Evolutionary conservation across 1,140 invertebrate species (phyloP), one percentile per base, ranked within the genome.

Genomic region (Drosophila novamexicana): DNA sequence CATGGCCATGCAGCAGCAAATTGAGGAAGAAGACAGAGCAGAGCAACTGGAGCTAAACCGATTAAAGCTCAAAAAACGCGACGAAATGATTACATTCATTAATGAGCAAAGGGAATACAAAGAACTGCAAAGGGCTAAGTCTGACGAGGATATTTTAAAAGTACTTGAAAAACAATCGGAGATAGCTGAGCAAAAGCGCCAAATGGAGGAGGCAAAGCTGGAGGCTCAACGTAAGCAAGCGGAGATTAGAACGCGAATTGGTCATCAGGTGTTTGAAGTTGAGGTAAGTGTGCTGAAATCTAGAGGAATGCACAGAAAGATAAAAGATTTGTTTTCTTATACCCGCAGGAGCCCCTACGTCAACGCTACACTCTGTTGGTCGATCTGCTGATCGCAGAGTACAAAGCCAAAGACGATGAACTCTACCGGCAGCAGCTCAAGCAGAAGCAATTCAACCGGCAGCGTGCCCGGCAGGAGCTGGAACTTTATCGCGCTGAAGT

Each of bases 331-430:
- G 1, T 47, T 32, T 62, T 18, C 5, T 16, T n/a, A 7, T n/a
- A 50, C 7, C 14, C 22, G 9, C 32, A 86, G 82, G 66, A 68
- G 16, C 49, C 62, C 10, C 89, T 84, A 16, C 77, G 62, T 1
- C 64, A 78, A 37, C 81, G 80, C 1, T 40, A 84, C 18, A 61
- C 68, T 36, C 49, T 89, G 1, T 50, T 89, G 47, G 37, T 65
- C 45, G 84, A 89, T 50, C 65, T 89, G 49, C 77, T 89, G 67
- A 67, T 81, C 58, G 75, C 81, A 16, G 84, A 89, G 65, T 84
- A 89, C 68, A 70, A 67, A 42, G 84, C 84, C 34, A 89, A 81
- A 29, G 66, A 70, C 6, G 81, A 89, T 37, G 80, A 70, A 66
- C 84, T 54, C 45, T 73, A 65, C 16, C 84, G 84, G 29, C 77